Evolutionary conservation across 2,797 vertebrate genomes (phyloP).

Genomic region (Balearica regulorum): DNA sequence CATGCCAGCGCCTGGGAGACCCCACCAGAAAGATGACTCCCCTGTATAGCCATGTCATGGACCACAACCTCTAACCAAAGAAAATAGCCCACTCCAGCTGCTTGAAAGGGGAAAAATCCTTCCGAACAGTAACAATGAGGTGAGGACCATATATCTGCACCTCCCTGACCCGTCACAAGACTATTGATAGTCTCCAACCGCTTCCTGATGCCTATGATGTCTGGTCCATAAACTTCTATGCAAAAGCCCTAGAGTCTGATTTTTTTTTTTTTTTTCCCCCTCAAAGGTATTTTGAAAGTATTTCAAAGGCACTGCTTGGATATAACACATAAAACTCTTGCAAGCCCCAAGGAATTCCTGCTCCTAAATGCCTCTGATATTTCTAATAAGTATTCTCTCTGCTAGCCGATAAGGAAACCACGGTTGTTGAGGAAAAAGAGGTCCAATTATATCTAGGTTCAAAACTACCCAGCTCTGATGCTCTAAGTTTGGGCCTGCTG

Average conservation of each 20-base stretch:
- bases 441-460: neutral
- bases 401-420: neutral
- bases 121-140: neutral
- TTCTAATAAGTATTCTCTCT: neutral
- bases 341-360: neutral
- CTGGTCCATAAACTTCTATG: neutral
- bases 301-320: neutral
- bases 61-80: neutral
- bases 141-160: neutral
- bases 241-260: neutral
- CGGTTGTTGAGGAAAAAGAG: neutral
- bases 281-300: neutral
- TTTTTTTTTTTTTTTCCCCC: too few species aligned
- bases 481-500: neutral
- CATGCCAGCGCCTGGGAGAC: neutral
- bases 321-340: neutral
- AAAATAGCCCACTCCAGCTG: neutral
- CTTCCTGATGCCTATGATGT: neutral
- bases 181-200: neutral
- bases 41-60: too few species aligned
- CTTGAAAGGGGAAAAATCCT: neutral
- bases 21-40: neutral
- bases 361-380: neutral
- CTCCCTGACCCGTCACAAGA: neutral
- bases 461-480: neutral